These are phyloP conservation scores for Pseudopodoces humilis DNA, from an alignment of 2,113 vertebrate genomes.

Conservation along the genomic window DNA sequence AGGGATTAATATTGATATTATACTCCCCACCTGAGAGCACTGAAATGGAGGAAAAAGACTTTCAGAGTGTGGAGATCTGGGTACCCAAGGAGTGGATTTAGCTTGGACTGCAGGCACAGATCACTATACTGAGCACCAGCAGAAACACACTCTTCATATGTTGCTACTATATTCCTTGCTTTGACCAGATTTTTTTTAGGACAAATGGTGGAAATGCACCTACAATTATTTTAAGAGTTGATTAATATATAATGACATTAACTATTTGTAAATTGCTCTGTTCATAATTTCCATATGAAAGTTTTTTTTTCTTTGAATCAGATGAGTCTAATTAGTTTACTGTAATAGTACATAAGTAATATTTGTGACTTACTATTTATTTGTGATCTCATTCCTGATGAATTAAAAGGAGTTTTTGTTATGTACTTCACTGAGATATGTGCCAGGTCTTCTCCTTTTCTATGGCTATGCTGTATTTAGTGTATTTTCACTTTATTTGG, in stretches of 20 bases:
- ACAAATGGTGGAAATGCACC: not conserved
- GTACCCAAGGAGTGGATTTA: not conserved
- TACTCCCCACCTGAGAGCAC: not conserved
- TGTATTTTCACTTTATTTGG: not conserved
- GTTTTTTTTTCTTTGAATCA: not conserved
- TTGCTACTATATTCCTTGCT: not conserved
- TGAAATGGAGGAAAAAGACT: not conserved
- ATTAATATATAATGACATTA: not conserved
- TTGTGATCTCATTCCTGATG: not conserved
- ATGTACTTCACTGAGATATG: not conserved
- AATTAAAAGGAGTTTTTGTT: not conserved
- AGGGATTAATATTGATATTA: not conserved
- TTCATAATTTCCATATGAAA: not conserved
- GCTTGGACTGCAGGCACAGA: not conserved
- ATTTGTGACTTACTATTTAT: constrained; percentile 39
- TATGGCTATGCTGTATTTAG: not conserved
- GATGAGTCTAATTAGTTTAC: not conserved
- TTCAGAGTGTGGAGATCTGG: not conserved
- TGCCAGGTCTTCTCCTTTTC: not conserved
- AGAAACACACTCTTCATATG: not conserved
- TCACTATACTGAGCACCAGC: not conserved
- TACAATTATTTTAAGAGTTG: not conserved
- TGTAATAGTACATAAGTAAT: not conserved
- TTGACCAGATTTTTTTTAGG: not conserved
- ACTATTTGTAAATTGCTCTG: not conserved